Conservation (phyloP, 2,888 invertebrate genomes). For the Ligdia adustata region DNA sequence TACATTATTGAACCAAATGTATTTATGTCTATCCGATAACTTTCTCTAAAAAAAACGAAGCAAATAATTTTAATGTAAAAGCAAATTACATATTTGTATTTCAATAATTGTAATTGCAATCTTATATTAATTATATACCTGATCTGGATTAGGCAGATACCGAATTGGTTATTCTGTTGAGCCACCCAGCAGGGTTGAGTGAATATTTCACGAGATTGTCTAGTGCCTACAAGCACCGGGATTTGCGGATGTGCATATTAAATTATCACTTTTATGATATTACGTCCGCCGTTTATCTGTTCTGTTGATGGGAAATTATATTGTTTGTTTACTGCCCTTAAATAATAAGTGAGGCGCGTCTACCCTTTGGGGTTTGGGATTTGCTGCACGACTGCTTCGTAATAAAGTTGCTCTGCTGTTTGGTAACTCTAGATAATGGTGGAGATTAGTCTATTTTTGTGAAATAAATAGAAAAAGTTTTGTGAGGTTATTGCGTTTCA, state of each 20-base stretch:
- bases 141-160: slow-evolving; percentile 38
- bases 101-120: slow-evolving; percentile 16
- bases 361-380: slow-evolving; percentile 7
- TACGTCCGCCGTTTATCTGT: slow-evolving; percentile 17
- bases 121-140: slow-evolving; percentile 18
- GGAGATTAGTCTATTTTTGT: too few species aligned
- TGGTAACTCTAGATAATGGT: neutral
- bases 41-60: too few species aligned
- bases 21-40: too few species aligned
- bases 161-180: slow-evolving; percentile 71
- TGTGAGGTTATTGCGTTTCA: too few species aligned
- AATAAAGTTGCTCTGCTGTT: neutral
- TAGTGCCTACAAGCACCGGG: slow-evolving; percentile 45
- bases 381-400: neutral
- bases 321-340: slow-evolving; percentile 20
- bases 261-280: slow-evolving; percentile 55
- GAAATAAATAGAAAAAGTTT: too few species aligned
- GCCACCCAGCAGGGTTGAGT: slow-evolving; percentile 55
- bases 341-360: slow-evolving; percentile 16
- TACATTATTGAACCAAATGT: too few species aligned
- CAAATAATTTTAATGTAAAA: too few species aligned
- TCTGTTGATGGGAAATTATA: slow-evolving; percentile 22
- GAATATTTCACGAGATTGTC: slow-evolving; percentile 67
- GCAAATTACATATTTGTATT: too few species aligned
- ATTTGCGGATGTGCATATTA: slow-evolving; percentile 61